Base-by-base conservation (phyloP, 2,888 invertebrate species). In the Sialis fuliginosa region DNA sequence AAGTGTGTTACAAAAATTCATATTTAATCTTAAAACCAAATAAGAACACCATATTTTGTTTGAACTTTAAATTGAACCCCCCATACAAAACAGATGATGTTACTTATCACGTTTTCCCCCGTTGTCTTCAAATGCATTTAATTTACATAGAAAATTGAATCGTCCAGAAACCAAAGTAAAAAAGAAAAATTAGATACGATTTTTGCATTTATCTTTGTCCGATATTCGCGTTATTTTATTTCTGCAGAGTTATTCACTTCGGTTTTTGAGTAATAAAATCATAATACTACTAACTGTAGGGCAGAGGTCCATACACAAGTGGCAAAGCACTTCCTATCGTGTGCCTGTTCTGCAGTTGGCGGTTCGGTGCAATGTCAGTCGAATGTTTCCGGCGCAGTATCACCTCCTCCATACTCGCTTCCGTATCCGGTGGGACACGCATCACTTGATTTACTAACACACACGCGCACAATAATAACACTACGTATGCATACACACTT, bases 221-320 rank as follows among this genome's bases (percentile, higher is more conserved):
- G 22, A 22, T 22, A 2, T 22, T 22, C 22, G 22, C 22, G 22
- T 22, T 4, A 22, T 22, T 22, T 22, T 22, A 22, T 39, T 37
- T 31, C 13, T 37, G 46, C 30, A 42, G 34, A 22, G 47, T 51
- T 44, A 48, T 52, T 58, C 22, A 22, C 22, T 22, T 22, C 4
- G 22, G 22, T 4, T 22, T 22, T 4, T 22, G 22, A 22, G 4
- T 22, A 22, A 22, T 22, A 4, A 13, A 8, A 8, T n/a, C 2
- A 35, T 4, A 35, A 12, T 6, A 9, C 6, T 74, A 82, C 82
- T 79, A 73, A 83, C 83, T 83, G 67, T 81, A 81, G 49, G 81
- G 81, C 54, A 75, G 70, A 54, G 81, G 81, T 52, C 81, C 81
- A 62, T 82, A 84, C 54, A 86, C 74, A 61, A 81, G 72, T 50